These are phyloP conservation scores for Syrista parreyssii DNA, from an alignment of 2,888 invertebrate species.

Conservation along the genomic window DNA sequence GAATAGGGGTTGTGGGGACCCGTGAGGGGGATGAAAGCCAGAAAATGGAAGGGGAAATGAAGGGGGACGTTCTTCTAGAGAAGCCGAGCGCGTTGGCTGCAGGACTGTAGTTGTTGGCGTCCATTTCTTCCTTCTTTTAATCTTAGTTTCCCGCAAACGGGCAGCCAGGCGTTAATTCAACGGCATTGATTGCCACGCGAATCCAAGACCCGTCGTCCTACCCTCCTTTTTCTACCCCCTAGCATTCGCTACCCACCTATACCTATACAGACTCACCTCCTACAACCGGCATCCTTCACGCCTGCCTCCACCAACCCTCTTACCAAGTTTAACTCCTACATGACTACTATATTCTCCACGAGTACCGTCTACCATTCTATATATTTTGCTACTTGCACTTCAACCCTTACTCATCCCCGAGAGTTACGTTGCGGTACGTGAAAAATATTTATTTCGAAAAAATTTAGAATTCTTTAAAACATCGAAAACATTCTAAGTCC, in stretches of 20 bases:
- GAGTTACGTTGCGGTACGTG: neutral
- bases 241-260: conserved; percentile 7
- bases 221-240: neutral
- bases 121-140: conserved; percentile 65
- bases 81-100: conserved; percentile 28
- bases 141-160: conserved; percentile 65
- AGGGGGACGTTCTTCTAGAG: conserved; percentile 26
- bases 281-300: neutral
- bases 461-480: too few species aligned
- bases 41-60: conserved; percentile 4
- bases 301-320: neutral
- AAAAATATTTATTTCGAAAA: neutral
- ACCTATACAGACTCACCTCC: neutral
- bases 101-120: conserved; percentile 54
- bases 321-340: neutral
- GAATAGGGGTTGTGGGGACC: neutral
- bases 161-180: conserved; percentile 65
- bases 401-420: neutral
- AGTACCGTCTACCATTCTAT: neutral
- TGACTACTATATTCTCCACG: neutral
- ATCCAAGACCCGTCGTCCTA: conserved; percentile 39
- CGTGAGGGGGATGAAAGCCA: neutral
- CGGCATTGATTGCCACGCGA: conserved; percentile 65
- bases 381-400: neutral
- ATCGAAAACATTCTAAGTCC: too few species aligned